Evolutionary conservation across 30 jellyfish, hydroid and myxozoan genomes (phyloP), one percentile per base, ranked within the genome.

Genomic region (Chrysaora quinquecirrha): DNA sequence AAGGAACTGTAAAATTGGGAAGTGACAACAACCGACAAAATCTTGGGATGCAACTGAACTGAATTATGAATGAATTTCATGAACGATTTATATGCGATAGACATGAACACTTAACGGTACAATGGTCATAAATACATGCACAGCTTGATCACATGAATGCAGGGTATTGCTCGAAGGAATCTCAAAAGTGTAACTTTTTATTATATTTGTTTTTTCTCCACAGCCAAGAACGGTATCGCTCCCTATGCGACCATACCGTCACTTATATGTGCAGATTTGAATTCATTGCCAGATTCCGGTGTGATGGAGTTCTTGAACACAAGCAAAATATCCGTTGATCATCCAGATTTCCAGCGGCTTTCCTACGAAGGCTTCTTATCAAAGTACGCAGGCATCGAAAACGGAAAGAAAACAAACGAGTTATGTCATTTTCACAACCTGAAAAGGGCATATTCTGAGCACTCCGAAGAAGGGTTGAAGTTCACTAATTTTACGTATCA

Each of bases 201-300:
- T n/a, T n/a, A n/a, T n/a, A n/a, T n/a, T n/a, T n/a, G n/a, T 23
- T 29, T 25, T 64, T 52, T 7, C 14, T 11, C 47, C 60, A 30
- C 85, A 88, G 97, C 78, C 25, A 88, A 88, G 54, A 88, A 79
- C 73, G 97, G 93, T 34, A 6, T 76, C 29, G 56, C 86, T 20
- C 34, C 34, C 48, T 86, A 75, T 30, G 64, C 82, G 10, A 65
- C 85, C 63, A 76, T 82, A 46, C 98, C 98, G 0, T 78, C 87
- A 38, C 73, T 91, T 16, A 81, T 91, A 18, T 91, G 98, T 62
- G 96, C 98, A 27, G 98, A 91, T 35, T 68, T 91, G 92, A 91
- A 91, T 75, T 91, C 98, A 3, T 73, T 91, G 95, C 91, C 94
- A 0, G 98, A 78, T 25, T 91, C 98, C 3, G 98, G 98, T n/a